Evolutionary conservation across 2,113 vertebrate species (phyloP).

Genomic region (Heptranchias perlo): DNA sequence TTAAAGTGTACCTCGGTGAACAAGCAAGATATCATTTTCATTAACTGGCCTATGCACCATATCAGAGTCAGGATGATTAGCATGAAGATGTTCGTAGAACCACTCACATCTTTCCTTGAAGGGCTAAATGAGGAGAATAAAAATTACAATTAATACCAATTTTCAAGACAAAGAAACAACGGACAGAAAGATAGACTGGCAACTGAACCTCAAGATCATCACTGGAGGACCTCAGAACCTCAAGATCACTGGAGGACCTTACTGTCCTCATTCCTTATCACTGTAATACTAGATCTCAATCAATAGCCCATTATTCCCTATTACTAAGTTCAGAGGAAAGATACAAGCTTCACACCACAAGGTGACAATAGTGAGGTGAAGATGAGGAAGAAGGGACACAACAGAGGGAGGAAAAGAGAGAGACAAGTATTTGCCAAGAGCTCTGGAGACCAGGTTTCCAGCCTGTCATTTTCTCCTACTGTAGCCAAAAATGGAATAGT

Average conservation of each 20-base stretch:
- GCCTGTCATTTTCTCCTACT: not conserved
- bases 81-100: slow-evolving; percentile 95
- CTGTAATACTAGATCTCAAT: not conserved
- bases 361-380: not conserved
- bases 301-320: not conserved
- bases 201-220: no score
- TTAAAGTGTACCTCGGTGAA: slow-evolving; percentile 80
- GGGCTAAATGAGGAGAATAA: slow-evolving; percentile 61
- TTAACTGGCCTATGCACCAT: slow-evolving; percentile 97
- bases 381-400: not conserved
- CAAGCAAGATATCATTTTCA: slow-evolving; percentile 89
- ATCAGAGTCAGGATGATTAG: slow-evolving; percentile 83
- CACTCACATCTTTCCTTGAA: slow-evolving; percentile 98
- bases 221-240: not conserved
- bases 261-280: not conserved
- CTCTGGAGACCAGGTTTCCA: not conserved
- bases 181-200: not conserved
- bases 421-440: not conserved
- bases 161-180: not conserved
- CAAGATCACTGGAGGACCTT: not conserved
- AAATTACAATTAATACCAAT: not conserved
- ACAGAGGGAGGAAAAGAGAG: not conserved
- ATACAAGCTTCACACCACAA: not conserved
- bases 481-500: not conserved
- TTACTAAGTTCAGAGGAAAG: not conserved